Conservation (phyloP, 2,113 vertebrate genomes). For the Chascanopsetta lugubris region DNA sequence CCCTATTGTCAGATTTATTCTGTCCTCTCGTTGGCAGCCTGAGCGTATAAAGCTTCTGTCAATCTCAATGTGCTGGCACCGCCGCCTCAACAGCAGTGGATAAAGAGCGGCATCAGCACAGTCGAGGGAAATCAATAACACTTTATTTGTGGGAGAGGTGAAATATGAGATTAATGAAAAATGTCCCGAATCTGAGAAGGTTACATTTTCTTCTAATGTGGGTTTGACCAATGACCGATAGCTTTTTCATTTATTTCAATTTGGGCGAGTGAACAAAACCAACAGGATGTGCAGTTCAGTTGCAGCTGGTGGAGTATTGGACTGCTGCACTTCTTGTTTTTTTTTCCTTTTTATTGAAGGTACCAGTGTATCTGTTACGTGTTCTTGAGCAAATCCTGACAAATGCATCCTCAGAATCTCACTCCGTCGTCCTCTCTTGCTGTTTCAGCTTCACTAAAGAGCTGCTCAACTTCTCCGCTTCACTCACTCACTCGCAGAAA, state of each 20-base stretch:
- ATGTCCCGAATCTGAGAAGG: constrained; percentile 46
- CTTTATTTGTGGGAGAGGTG: constrained; percentile 51
- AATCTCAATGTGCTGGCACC: constrained; percentile 45
- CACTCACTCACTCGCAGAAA: constrained; percentile 30
- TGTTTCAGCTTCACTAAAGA: not conserved
- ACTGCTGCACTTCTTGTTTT: constrained; percentile 1
- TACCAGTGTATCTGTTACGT: not conserved
- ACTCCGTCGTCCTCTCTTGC: not conserved
- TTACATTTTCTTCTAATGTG: constrained; percentile 49
- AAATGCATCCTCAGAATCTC: not conserved
- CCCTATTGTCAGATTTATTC: constrained; percentile 56
- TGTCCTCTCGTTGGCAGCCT: constrained; percentile 35
- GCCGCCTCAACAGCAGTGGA: constrained; percentile 35
- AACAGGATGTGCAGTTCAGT: not conserved
- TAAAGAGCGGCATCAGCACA: constrained; percentile 48
- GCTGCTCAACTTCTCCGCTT: constrained; percentile 1
- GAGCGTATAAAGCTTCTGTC: constrained; percentile 58
- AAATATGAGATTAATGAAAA: constrained; percentile 61
- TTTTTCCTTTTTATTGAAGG: not conserved
- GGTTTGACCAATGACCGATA: constrained; percentile 28
- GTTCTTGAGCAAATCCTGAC: not conserved
- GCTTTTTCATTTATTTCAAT: constrained; percentile 16
- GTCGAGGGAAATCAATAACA: constrained; percentile 58
- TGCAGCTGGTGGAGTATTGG: not conserved
- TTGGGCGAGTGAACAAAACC: not conserved